Evolutionary conservation across 2,888 invertebrate genomes (phyloP).

Genomic region (Phyllotreta cruciferae): DNA sequence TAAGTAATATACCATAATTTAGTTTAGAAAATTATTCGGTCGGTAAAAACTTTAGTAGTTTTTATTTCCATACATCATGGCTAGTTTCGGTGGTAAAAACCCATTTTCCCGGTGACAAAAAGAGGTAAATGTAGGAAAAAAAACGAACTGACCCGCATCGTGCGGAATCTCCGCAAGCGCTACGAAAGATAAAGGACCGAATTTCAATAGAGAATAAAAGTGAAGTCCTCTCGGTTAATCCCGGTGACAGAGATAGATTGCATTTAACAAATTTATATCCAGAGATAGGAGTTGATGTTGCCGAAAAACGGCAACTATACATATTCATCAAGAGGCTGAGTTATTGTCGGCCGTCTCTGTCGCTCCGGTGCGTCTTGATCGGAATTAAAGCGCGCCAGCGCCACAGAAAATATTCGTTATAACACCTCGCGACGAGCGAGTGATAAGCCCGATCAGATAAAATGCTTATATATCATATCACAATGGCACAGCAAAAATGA

Average conservation of each 20-base stretch:
- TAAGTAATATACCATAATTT: too few species aligned
- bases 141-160: conserved; percentile 14
- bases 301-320: conserved; percentile 36
- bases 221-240: conserved; percentile 43
- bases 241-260: conserved; percentile 46
- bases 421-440: conserved; percentile 50
- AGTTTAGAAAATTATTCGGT: too few species aligned
- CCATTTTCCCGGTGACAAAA: too few species aligned
- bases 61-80: too few species aligned
- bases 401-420: conserved; percentile 47
- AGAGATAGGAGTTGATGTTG: conserved; percentile 26
- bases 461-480: conserved; percentile 59
- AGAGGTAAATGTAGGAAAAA: too few species aligned
- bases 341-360: conserved; percentile 39
- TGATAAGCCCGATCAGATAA: conserved; percentile 52
- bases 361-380: conserved; percentile 35
- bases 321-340: conserved; percentile 43
- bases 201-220: conserved; percentile 37
- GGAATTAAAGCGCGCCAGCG: conserved; percentile 34
- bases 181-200: conserved; percentile 17
- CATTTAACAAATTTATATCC: conserved; percentile 47
- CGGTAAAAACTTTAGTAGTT: too few species aligned
- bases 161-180: conserved; percentile 16
- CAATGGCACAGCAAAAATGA: conserved; percentile 61
- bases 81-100: too few species aligned